These are phyloP conservation scores for Rhaphigaster nebulosa DNA, from an alignment of 2,888 invertebrate species.

Conservation along the genomic window DNA sequence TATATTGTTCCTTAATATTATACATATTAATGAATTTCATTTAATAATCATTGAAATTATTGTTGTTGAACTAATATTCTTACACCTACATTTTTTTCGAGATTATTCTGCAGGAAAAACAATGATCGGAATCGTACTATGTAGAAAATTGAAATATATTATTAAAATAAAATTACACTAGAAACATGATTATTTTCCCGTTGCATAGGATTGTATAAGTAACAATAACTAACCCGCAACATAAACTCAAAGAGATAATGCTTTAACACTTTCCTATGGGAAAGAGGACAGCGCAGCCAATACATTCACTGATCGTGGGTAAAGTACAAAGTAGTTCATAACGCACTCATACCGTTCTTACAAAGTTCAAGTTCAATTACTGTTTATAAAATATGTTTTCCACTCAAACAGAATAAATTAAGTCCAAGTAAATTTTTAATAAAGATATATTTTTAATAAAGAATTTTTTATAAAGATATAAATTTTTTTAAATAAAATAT, in stretches of 20 bases:
- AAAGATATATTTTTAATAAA: too few relatives aligned
- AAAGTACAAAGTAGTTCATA: background rate
- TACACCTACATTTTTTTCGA: too few relatives aligned
- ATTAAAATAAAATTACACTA: background rate
- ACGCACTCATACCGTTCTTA: background rate
- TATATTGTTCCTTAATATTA: too few relatives aligned
- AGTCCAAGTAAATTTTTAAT: background rate
- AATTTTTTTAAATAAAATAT: too few relatives aligned
- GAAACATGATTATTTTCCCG: background rate
- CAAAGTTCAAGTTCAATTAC: background rate
- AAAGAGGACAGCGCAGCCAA: background rate
- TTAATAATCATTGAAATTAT: too few relatives aligned
- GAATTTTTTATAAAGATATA: too few relatives aligned
- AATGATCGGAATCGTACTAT: too few relatives aligned
- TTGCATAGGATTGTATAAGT: background rate
- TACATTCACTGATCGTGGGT: background rate
- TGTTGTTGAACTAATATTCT: too few relatives aligned
- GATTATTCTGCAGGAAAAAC: too few relatives aligned
- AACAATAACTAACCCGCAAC: background rate
- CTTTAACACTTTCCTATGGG: slow-evolving; percentile 2
- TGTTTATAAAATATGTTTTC: background rate
- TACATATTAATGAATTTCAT: too few relatives aligned
- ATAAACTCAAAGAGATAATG: background rate
- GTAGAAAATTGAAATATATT: background rate
- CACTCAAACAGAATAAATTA: too few relatives aligned